Evolutionary conservation across 2,113 vertebrate genomes (phyloP).

Genomic region (Lucifuga dentata): DNA sequence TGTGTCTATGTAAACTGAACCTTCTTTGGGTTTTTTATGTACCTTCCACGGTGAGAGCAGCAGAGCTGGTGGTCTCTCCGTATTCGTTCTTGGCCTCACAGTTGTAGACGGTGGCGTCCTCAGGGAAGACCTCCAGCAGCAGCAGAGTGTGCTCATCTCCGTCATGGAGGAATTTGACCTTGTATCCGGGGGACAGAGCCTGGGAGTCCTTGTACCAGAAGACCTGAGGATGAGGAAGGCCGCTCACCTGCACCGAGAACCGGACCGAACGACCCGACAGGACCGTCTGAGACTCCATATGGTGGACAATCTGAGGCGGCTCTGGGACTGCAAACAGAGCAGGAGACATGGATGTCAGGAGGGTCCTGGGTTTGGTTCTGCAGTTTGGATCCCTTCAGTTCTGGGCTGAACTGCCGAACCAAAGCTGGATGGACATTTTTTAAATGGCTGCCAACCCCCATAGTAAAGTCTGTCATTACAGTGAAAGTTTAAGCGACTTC

Average conservation of each 20-base stretch:
- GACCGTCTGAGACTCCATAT: constrained; percentile 85
- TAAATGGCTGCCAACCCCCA: too few relatives aligned
- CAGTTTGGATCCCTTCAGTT: too few relatives aligned
- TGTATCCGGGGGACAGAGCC: constrained; percentile 87
- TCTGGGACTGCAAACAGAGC: constrained; percentile 85
- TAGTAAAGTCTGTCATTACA: too few relatives aligned
- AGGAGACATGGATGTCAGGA: too few relatives aligned
- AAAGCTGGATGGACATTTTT: too few relatives aligned
- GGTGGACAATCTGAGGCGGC: constrained; percentile 86
- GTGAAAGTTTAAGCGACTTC: too few relatives aligned
- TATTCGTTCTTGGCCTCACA: constrained; percentile 92
- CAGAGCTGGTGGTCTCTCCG: constrained; percentile 88
- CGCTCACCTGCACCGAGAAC: constrained; percentile 87
- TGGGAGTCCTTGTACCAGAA: constrained; percentile 93
- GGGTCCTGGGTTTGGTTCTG: too few relatives aligned
- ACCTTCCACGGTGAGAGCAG: constrained; percentile 92
- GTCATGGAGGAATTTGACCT: constrained; percentile 92
- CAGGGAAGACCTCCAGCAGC: constrained; percentile 91
- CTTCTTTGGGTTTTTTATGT: constrained; percentile 18
- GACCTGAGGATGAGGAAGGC: constrained; percentile 90
- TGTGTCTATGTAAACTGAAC: too few relatives aligned
- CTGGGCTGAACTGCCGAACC: too few relatives aligned
- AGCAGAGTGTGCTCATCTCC: constrained; percentile 90
- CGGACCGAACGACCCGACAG: constrained; percentile 89
- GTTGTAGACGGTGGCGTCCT: constrained; percentile 89